phyloP scores from a whole-genome alignment of 2,888 invertebrate genomes.

The Achlya flavicornis region DNA sequence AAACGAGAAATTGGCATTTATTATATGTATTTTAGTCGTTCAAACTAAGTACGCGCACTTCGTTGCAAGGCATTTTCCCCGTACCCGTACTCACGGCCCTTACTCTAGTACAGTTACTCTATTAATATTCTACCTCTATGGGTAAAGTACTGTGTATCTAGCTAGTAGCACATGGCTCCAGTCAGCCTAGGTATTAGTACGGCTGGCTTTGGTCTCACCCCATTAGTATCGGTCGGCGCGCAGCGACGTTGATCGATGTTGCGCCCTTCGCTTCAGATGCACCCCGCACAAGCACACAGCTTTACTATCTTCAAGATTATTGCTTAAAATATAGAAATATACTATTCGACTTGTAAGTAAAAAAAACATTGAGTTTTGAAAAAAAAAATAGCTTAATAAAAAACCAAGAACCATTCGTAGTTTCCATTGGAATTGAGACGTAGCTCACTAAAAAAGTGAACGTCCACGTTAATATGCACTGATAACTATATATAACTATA shows the following conservation, averaged over 20 bases:
- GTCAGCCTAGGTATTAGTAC: conserved; percentile 32
- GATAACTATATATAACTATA: conserved; percentile 11
- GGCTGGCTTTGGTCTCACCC: conserved; percentile 50
- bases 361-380: neutral
- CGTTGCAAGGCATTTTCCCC: too few relatives aligned
- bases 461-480: conserved; percentile 13
- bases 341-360: neutral
- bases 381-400: neutral
- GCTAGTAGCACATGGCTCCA: conserved; percentile 32
- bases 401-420: too few relatives aligned
- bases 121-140: neutral
- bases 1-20: too few relatives aligned
- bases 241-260: conserved; percentile 70
- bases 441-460: neutral
- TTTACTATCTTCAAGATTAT: conserved; percentile 9
- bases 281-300: conserved; percentile 33
- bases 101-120: too few relatives aligned
- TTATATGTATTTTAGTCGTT: too few relatives aligned
- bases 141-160: conserved; percentile 18
- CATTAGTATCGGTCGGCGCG: conserved; percentile 64
- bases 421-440: too few relatives aligned
- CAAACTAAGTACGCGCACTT: too few relatives aligned
- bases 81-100: too few relatives aligned
- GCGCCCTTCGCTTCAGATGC: conserved; percentile 48
- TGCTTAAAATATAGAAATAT: neutral